Evolutionary conservation across 2,888 invertebrate species (phyloP).

Genomic region (Caradrina clavipalpis): DNA sequence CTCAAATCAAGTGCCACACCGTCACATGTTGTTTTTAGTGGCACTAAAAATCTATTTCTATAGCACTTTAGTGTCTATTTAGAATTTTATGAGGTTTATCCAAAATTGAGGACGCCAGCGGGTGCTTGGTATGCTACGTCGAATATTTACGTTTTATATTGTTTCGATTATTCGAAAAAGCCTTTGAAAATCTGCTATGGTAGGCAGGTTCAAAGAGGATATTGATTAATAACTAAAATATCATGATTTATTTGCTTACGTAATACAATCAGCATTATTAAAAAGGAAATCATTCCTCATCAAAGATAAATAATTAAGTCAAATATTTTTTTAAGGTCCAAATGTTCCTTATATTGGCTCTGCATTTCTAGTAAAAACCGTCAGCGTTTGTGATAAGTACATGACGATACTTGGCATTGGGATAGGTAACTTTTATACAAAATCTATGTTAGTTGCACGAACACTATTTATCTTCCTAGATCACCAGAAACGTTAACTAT

Average conservation of each 20-base stretch:
- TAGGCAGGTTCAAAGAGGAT: background rate
- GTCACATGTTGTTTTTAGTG: constrained; percentile 45
- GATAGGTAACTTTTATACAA: too few relatives aligned
- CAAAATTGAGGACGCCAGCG: constrained; percentile 27
- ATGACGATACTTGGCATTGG: too few relatives aligned
- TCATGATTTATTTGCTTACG: background rate
- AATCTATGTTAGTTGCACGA: too few relatives aligned
- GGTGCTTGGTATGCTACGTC: background rate
- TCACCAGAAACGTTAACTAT: background rate
- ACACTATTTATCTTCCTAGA: too few relatives aligned
- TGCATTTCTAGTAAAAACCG: too few relatives aligned
- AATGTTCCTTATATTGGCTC: too few relatives aligned
- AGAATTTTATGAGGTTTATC: constrained; percentile 42
- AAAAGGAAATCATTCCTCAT: too few relatives aligned
- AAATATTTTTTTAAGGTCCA: too few relatives aligned
- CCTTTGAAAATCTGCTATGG: background rate
- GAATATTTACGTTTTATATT: constrained; percentile 3
- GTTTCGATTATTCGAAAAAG: background rate
- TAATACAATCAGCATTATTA: too few relatives aligned
- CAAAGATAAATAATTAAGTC: too few relatives aligned
- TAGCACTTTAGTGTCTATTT: constrained; percentile 29
- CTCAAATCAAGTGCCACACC: constrained; percentile 25
- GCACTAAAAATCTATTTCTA: constrained; percentile 57
- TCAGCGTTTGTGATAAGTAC: too few relatives aligned
- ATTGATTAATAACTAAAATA: background rate